Percentiles rank a stretch among this genome's conserved stretches.
Conservation (phyloP, 1,140 invertebrate genomes). For the Pinna nobilis region DNA sequence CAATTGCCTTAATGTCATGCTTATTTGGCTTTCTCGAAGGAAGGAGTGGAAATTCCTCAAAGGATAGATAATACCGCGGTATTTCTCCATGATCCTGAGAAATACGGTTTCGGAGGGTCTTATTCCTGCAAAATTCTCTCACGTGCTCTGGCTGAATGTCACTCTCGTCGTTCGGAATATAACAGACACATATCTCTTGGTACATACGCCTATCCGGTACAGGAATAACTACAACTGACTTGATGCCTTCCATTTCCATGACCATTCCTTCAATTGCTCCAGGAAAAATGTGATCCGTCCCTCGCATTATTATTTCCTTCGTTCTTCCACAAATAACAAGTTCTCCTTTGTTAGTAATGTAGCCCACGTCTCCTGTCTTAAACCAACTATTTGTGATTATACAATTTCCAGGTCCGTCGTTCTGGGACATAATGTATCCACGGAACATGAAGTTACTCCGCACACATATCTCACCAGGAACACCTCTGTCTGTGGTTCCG, state of each 20-base stretch:
- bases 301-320: conserved; percentile 22
- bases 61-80: not conserved
- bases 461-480: too few relatives aligned
- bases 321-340: conserved; percentile 37
- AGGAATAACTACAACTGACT: not conserved
- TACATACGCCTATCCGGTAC: not conserved
- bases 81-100: not conserved
- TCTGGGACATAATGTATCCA: too few relatives aligned
- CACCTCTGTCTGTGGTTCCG: too few relatives aligned
- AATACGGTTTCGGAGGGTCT: not conserved
- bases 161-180: not conserved
- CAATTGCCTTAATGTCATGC: too few relatives aligned
- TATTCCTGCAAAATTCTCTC: not conserved
- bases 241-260: not conserved
- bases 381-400: conserved; percentile 42
- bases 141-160: not conserved
- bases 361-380: conserved; percentile 41
- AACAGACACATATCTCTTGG: not conserved
- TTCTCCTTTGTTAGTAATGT: conserved; percentile 18
- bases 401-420: too few relatives aligned
- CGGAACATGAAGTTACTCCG: too few relatives aligned
- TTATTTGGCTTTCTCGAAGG: too few relatives aligned
- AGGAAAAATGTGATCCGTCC: conserved; percentile 19
- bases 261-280: conserved; percentile 10
- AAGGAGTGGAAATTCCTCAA: too few relatives aligned